Conservation (phyloP, 2,888 invertebrate genomes). For the Augiades crinisus region DNA sequence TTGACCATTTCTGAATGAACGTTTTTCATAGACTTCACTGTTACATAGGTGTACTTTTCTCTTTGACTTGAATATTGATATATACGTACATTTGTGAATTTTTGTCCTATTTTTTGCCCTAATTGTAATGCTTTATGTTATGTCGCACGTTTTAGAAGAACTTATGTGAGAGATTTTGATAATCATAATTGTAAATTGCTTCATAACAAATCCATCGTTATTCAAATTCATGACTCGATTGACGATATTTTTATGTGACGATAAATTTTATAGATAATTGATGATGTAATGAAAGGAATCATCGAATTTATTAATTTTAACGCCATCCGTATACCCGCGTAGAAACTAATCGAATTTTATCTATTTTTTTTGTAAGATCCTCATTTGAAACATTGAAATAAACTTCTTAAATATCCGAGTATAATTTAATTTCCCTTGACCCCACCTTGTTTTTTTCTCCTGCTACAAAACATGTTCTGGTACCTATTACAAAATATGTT, state of each 20-base stretch:
- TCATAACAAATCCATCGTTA: constrained; percentile 7
- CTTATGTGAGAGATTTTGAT: constrained; percentile 10
- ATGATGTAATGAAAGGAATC: constrained; percentile 39
- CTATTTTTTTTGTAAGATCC: constrained; percentile 40
- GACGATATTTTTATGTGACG: constrained; percentile 27
- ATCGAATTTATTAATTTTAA: constrained; percentile 56
- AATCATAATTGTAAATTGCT: constrained; percentile 23
- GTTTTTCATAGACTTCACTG: constrained; percentile 43
- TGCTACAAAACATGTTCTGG: too few species aligned
- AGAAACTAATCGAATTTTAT: constrained; percentile 28
- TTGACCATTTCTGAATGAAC: constrained; percentile 39
- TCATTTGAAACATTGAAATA: constrained; percentile 48
- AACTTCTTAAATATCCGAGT: constrained; percentile 44
- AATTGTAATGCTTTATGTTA: constrained; percentile 36
- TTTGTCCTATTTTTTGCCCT: too few species aligned
- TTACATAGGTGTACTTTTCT: constrained; percentile 42
- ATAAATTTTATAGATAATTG: constrained; percentile 41
- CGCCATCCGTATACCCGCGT: constrained; percentile 34
- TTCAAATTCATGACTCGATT: not conserved
- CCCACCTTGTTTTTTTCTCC: not conserved
- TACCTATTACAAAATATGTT: too few species aligned
- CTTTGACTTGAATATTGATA: constrained; percentile 41
- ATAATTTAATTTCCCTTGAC: constrained; percentile 30
- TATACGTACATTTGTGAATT: constrained; percentile 32
- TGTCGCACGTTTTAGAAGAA: constrained; percentile 30